Evolutionary conservation across 2,797 vertebrate genomes (phyloP).

Genomic region (Enteromius fasciolatus): DNA sequence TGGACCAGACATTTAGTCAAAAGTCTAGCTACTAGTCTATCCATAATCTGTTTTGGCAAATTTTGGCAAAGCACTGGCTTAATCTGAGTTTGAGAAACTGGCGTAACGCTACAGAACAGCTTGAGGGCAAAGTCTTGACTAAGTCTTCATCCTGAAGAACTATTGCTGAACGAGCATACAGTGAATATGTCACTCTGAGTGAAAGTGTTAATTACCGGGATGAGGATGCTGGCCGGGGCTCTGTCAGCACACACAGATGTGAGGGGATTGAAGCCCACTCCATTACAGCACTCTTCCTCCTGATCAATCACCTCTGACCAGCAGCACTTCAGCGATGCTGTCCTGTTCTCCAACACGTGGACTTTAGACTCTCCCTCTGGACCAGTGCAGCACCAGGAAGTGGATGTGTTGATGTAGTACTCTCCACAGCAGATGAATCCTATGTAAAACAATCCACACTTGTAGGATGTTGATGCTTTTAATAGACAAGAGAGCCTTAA

Average conservation of each 20-base stretch:
- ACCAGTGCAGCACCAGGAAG: slow-evolving; percentile 85
- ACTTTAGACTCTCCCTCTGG: slow-evolving; percentile 80
- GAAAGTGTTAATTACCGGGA: slow-evolving; percentile 78
- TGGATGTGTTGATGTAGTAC: slow-evolving; percentile 87
- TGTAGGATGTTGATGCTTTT: not conserved
- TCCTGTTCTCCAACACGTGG: slow-evolving; percentile 83
- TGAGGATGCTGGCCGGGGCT: slow-evolving; percentile 79
- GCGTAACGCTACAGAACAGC: slow-evolving; percentile 15
- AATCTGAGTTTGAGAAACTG: slow-evolving; percentile 14
- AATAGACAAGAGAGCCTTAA: not conserved
- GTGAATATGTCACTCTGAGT: slow-evolving; percentile 34
- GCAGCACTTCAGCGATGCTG: slow-evolving; percentile 86
- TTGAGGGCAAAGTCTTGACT: slow-evolving; percentile 14
- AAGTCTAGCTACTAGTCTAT: not conserved
- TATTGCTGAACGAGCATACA: slow-evolving; percentile 20
- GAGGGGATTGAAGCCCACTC: slow-evolving; percentile 87
- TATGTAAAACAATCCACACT: slow-evolving; percentile 59
- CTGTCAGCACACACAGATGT: slow-evolving; percentile 89
- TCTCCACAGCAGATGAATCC: slow-evolving; percentile 90
- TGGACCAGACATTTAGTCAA: not conserved
- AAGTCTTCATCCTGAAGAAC: slow-evolving; percentile 16
- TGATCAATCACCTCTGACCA: slow-evolving; percentile 86
- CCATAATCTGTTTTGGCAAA: not conserved
- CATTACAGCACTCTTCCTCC: slow-evolving; percentile 87
- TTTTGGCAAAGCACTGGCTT: not conserved